Base-by-base conservation (phyloP, 2,797 vertebrate genomes). In the Tadarida brasiliensis region DNA sequence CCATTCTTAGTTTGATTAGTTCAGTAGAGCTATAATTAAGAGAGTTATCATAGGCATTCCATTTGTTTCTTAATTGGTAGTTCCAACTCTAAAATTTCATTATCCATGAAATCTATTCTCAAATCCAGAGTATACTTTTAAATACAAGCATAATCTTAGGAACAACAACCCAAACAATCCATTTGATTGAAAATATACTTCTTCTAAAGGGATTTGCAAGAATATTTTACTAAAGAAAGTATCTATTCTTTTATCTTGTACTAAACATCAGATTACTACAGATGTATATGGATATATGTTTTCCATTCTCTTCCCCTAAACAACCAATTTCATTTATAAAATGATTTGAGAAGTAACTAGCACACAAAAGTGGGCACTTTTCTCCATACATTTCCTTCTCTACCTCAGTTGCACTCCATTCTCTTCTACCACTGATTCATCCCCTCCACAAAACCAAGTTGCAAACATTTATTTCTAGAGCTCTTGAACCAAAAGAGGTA, bases 31-130 rank as follows among this genome's bases (percentile, higher is more conserved):
- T 67, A 77, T 39, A 91, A 61, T 19, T 73, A 80, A 51, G 19
- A 28, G 83, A 89, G 68, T 61, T 33, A 65, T 24, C 28, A 71
- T 1, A 76, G 56, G 63, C 39, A 88, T 85, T 16, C 15, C 11
- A 81, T 35, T 93, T 80, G 9, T 65, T 91, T 68, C n/a, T 92
- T 84, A 95, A 85, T 2, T 81, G 49, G 78, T 26, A 89, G 63
- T 68, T 80, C 3, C 39, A 83, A 83, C 67, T 92, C 35, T 74
- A 92, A 96, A 89, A 95, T 94, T 86, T 92, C 39, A 89, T 67
- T 90, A 95, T 70, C 61, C 10, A 87, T 63, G n/a, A 91, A 89
- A 51, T 84, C 82, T 81, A 91, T 87, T 96, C 71, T 96, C 82
- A 91, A 96, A 83, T 87, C 19, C 2, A 90, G 19, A 0, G 24